Evolutionary conservation across 2,888 invertebrate species (phyloP).

Genomic region (Drosophila recens): DNA sequence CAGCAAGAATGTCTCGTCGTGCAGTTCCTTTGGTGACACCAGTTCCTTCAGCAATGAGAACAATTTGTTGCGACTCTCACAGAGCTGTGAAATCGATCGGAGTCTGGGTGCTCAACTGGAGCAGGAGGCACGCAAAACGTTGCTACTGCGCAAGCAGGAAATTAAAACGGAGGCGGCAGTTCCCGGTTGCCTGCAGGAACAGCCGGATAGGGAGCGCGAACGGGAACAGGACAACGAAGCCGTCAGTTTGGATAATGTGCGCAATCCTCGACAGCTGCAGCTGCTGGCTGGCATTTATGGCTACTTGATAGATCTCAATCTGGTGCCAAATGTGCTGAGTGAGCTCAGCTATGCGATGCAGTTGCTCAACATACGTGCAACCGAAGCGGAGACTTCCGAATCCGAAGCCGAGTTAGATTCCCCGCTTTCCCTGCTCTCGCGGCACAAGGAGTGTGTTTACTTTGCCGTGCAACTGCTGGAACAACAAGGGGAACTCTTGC

Average conservation of each 20-base stretch:
- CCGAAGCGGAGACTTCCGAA: not conserved
- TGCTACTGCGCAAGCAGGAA: constrained; percentile 75
- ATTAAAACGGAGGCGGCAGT: constrained; percentile 73
- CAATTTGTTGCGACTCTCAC: constrained; percentile 80
- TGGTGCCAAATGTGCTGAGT: constrained; percentile 83
- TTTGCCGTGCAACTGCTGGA: constrained; percentile 90
- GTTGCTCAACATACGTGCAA: constrained; percentile 74
- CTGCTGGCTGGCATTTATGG: constrained; percentile 81
- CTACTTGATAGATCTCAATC: constrained; percentile 82
- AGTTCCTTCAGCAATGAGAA: constrained; percentile 85
- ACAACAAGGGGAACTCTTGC: constrained; percentile 87
- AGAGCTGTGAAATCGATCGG: constrained; percentile 78
- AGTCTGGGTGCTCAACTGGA: constrained; percentile 75
- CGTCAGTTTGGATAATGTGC: constrained; percentile 70
- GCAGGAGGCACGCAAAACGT: constrained; percentile 78
- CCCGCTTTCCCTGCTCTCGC: constrained; percentile 19
- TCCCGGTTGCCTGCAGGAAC: constrained; percentile 7
- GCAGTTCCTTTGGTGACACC: constrained; percentile 66
- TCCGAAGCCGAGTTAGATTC: not conserved
- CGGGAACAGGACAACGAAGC: constrained; percentile 6
- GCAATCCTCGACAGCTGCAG: constrained; percentile 61
- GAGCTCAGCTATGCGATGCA: constrained; percentile 83
- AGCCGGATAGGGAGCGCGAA: constrained; percentile 18
- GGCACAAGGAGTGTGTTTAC: constrained; percentile 88
- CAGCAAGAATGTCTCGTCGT: constrained; percentile 59